Evolutionary conservation across 2,888 invertebrate species (phyloP).

Genomic region (Scaptomyza parva): DNA sequence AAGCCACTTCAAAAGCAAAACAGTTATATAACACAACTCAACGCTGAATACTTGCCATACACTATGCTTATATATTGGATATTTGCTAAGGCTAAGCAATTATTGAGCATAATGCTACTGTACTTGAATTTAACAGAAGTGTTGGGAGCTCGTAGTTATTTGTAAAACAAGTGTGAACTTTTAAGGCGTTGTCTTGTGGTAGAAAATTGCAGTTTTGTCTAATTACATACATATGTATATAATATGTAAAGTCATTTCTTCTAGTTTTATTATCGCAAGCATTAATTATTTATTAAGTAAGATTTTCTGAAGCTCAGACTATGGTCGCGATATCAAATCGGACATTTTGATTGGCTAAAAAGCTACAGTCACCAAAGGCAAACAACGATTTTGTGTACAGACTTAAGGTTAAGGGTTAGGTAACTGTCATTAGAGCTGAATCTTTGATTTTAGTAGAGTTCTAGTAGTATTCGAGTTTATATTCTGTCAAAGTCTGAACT

Average conservation of each 20-base stretch:
- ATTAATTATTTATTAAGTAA: background rate
- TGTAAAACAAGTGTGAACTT: constrained; percentile 1
- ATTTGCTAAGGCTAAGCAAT: constrained; percentile 15
- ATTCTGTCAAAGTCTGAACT: background rate
- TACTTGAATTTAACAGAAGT: background rate
- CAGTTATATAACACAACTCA: constrained; percentile 4
- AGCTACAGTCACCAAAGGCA: background rate
- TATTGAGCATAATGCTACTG: background rate
- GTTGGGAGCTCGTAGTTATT: background rate
- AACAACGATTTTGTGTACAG: background rate
- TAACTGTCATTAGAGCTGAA: too few species aligned
- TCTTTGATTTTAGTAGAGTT: too few species aligned
- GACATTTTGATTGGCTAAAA: too few species aligned
- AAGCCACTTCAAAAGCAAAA: constrained; percentile 31
- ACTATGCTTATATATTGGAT: constrained; percentile 45
- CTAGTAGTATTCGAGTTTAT: background rate
- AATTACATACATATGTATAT: background rate
- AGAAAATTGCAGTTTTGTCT: background rate
- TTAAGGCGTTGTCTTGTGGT: background rate
- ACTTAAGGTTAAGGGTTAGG: background rate
- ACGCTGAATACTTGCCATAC: constrained; percentile 15
- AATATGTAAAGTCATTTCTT: too few species aligned
- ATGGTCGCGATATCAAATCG: background rate
- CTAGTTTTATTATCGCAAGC: too few species aligned
- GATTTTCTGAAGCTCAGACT: background rate